A percentile compares a stretch with the other conserved stretches of the same genome.
Conservation (phyloP, 2,113 vertebrate species). For the Zootoca vivipara region DNA sequence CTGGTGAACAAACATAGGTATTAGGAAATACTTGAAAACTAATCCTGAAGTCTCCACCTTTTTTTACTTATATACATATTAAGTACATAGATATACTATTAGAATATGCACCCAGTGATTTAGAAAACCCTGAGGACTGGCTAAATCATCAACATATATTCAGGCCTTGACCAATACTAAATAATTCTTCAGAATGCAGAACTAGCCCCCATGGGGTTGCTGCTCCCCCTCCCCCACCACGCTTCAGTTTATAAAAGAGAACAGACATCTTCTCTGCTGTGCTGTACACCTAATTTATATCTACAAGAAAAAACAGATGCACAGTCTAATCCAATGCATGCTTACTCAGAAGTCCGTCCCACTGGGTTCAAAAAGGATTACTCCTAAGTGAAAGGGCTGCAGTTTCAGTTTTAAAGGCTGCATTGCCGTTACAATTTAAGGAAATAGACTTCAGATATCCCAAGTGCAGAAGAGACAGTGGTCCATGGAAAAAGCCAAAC, state of each 20-base stretch:
- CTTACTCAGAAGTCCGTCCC: not conserved
- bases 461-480: not conserved
- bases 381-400: not conserved
- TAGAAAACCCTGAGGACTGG: not conserved
- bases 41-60: constrained; percentile 36
- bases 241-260: not conserved
- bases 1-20: constrained; percentile 77
- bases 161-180: not conserved
- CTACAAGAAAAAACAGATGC: not conserved
- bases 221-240: not conserved
- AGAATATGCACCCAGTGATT: constrained; percentile 1
- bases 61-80: not conserved
- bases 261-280: not conserved
- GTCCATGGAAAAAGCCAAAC: not conserved
- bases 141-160: not conserved
- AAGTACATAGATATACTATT: constrained; percentile 4
- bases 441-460: not conserved
- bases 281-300: not conserved
- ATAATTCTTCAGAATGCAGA: not conserved
- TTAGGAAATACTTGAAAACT: constrained; percentile 60
- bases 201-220: not conserved
- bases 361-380: not conserved
- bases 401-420: not conserved
- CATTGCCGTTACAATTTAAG: not conserved
- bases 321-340: not conserved